phyloP scores from a whole-genome alignment of 2,113 vertebrate species.

The Bombycilla garrulus region DNA sequence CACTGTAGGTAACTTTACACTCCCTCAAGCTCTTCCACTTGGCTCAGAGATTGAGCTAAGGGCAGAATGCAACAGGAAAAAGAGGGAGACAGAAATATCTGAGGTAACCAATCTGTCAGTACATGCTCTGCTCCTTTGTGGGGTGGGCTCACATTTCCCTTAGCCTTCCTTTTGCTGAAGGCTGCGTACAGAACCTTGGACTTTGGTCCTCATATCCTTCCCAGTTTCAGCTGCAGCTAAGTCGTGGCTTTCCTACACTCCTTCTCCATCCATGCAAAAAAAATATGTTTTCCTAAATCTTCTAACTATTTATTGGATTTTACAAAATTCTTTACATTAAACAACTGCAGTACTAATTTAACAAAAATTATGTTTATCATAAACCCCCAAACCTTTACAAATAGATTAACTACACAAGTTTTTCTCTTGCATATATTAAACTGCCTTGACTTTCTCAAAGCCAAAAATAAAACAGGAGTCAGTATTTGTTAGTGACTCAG shows the following conservation, averaged over 20 bases:
- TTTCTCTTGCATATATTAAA: neutral
- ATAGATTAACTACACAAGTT: neutral
- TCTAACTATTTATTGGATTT: neutral
- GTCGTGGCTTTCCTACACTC: neutral
- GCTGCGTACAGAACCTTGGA: neutral
- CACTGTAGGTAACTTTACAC: neutral
- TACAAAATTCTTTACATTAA: neutral
- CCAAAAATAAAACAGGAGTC: neutral
- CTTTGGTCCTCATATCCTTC: neutral
- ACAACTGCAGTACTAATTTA: neutral
- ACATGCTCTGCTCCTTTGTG: neutral
- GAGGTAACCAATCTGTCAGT: neutral
- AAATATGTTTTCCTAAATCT: neutral
- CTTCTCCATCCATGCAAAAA: neutral
- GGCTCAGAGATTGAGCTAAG: neutral
- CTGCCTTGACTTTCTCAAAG: neutral
- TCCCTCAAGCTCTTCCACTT: neutral
- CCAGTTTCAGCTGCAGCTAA: neutral
- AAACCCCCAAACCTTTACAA: neutral
- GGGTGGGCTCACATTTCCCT: neutral
- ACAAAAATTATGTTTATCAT: neutral
- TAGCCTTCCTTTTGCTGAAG: neutral
- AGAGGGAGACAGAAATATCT: neutral
- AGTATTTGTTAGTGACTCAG: neutral
- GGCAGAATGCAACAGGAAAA: neutral